Evolutionary conservation across 2,113 vertebrate genomes (phyloP).

Genomic region (Trachemys scripta): DNA sequence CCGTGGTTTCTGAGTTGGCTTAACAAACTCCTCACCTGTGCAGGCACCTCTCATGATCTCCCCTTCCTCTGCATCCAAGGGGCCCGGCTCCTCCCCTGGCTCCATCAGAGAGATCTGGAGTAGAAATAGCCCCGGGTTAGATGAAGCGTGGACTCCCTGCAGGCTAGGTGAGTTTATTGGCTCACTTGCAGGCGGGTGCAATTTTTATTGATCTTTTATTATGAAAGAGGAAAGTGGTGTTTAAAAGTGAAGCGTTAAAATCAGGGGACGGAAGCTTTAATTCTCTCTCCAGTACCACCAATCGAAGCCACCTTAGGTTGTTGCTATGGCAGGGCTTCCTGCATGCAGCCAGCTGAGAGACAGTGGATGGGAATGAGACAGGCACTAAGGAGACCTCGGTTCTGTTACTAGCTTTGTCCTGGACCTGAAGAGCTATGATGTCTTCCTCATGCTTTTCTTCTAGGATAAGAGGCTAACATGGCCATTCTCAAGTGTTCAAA

Average conservation of each 20-base stretch:
- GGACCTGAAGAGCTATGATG: not conserved
- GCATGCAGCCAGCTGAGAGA: not conserved
- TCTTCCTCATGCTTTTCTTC: not conserved
- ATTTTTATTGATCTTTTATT: too few species aligned
- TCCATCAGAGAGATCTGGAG: not conserved
- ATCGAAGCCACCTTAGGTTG: not conserved
- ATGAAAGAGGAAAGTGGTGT: not conserved
- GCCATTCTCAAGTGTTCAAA: too few species aligned
- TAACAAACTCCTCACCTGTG: not conserved
- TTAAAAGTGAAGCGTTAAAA: not conserved
- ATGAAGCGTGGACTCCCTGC: not conserved
- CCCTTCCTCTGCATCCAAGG: not conserved
- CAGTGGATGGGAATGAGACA: not conserved
- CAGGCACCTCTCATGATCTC: not conserved
- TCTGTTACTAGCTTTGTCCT: not conserved
- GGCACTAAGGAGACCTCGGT: not conserved
- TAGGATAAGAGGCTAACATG: too few species aligned
- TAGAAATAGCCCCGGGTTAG: not conserved
- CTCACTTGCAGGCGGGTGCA: not conserved
- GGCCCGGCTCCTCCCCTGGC: not conserved
- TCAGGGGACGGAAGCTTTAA: not conserved
- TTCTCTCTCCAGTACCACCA: not conserved
- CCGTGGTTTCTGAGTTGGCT: not conserved
- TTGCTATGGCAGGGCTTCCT: not conserved
- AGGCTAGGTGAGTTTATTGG: rapidly evolving